Conservation (phyloP, 1,140 invertebrate species). For the Camponotus floridanus region DNA sequence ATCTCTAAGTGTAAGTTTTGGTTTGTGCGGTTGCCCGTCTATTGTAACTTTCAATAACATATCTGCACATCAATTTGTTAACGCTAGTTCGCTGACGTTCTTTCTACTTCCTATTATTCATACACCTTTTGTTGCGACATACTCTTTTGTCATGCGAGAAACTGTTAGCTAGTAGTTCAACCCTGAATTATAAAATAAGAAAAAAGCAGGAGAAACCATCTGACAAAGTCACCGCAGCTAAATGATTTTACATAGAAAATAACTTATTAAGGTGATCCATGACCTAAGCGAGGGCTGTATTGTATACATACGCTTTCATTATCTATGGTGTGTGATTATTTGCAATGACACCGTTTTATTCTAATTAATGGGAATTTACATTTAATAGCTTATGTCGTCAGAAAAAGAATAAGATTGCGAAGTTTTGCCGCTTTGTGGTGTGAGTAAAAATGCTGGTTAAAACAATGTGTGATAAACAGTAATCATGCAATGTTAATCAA, state of each 20-base stretch:
- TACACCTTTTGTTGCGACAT: background rate
- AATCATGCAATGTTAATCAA: constrained; percentile 6
- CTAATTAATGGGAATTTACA: background rate
- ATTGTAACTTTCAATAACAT: background rate
- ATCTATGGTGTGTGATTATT: constrained; percentile 21
- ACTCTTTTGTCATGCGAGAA: background rate
- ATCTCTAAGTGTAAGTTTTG: background rate
- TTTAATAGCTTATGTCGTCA: constrained; percentile 10
- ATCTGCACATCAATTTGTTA: background rate
- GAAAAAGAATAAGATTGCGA: constrained; percentile 10
- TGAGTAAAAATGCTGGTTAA: constrained; percentile 32
- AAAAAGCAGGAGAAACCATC: background rate
- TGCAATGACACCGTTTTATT: background rate
- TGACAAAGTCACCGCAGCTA: background rate
- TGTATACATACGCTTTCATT: background rate
- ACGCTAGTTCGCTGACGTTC: background rate
- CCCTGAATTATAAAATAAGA: background rate
- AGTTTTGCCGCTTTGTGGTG: background rate
- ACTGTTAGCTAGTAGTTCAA: background rate
- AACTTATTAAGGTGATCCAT: background rate
- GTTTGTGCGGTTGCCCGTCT: no score
- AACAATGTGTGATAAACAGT: constrained; percentile 14
- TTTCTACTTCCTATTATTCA: constrained; percentile 25
- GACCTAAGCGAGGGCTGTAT: constrained; percentile 9
- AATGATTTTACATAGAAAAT: background rate